Conservation (phyloP, 2,113 vertebrate species). For the Eulemur rufifrons region DNA sequence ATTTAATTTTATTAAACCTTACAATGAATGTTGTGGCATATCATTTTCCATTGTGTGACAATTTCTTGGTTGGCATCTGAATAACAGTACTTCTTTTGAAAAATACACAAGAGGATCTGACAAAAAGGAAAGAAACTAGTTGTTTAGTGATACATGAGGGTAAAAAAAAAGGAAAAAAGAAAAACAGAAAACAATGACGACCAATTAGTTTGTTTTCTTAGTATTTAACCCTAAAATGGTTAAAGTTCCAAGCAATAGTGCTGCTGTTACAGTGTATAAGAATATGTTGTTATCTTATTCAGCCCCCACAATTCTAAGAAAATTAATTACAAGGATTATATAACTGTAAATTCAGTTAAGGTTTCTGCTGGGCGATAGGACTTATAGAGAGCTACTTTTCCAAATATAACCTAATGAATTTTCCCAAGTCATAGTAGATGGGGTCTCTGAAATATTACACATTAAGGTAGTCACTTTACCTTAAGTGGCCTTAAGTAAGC, state of each 20-base stretch:
- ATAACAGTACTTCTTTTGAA: slow-evolving; percentile 76
- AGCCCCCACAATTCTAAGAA: slow-evolving; percentile 1
- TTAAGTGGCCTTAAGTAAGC: neutral
- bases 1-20: slow-evolving; percentile 79
- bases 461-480: slow-evolving; percentile 20
- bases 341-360: slow-evolving; percentile 15
- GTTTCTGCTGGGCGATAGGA: neutral
- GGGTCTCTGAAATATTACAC: slow-evolving; percentile 38
- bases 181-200: neutral
- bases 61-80: slow-evolving; percentile 70
- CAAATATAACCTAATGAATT: slow-evolving; percentile 38
- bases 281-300: neutral
- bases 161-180: neutral
- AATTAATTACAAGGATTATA: slow-evolving; percentile 30
- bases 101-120: slow-evolving; percentile 69
- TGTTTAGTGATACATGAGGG: slow-evolving; percentile 52
- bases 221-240: slow-evolving; percentile 36
- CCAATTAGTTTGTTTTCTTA: slow-evolving; percentile 46
- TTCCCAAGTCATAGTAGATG: slow-evolving; percentile 51
- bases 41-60: slow-evolving; percentile 74
- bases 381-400: slow-evolving; percentile 38
- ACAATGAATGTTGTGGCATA: slow-evolving; percentile 73
- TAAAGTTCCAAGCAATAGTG: neutral
- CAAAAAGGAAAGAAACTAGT: slow-evolving; percentile 64
- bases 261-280: neutral